Conservation (phyloP, 2,888 invertebrate species). For the Perithous albicinctus region DNA sequence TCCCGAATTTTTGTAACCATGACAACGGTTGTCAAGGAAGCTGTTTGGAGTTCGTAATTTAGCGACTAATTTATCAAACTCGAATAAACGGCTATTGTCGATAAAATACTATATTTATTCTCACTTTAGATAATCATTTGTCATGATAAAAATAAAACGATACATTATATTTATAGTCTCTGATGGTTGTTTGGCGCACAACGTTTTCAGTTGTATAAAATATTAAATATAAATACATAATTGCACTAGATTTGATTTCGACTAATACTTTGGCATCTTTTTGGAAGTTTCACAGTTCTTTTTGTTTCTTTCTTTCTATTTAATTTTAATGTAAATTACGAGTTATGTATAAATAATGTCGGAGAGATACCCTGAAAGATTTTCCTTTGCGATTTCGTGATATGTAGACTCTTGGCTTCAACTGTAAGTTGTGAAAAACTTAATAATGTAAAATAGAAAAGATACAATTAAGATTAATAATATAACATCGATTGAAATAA, state of each 20-base stretch:
- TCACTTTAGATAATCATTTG: constrained; percentile 21
- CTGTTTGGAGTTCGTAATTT: background rate
- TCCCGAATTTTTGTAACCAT: constrained; percentile 37
- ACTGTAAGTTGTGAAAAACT: background rate
- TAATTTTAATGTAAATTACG: too few species aligned
- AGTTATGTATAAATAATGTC: background rate
- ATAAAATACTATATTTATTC: constrained; percentile 45
- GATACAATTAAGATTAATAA: background rate
- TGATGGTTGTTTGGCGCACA: constrained; percentile 13
- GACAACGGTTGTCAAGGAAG: constrained; percentile 52
- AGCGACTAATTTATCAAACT: background rate
- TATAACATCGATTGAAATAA: background rate
- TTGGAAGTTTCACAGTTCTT: constrained; percentile 26
- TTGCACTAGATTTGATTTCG: background rate
- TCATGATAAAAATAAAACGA: background rate
- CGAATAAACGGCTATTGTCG: background rate
- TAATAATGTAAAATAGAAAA: background rate
- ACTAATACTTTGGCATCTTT: constrained; percentile 53
- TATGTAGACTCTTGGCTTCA: background rate
- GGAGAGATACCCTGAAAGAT: background rate
- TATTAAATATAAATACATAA: background rate
- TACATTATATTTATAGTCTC: constrained; percentile 29
- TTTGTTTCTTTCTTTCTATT: too few species aligned
- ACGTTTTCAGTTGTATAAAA: background rate
- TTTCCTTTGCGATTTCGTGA: background rate